phyloP scores from a whole-genome alignment of 2,113 vertebrate species.

The Nibea coibor region DNA sequence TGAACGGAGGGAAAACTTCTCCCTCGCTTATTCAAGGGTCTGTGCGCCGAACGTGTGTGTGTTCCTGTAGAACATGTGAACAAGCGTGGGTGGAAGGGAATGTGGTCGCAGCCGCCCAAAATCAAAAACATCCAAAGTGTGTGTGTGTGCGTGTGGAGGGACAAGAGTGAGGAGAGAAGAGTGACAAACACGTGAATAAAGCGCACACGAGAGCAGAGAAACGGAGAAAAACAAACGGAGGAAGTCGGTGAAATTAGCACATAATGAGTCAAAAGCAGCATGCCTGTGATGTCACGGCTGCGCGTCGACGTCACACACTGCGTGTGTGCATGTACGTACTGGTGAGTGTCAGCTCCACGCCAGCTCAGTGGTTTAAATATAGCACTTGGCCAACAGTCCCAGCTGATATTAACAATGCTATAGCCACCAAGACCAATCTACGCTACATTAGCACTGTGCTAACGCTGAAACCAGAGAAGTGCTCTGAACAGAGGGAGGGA shows the following conservation, averaged over 20 bases:
- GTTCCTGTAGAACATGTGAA: conserved; percentile 76
- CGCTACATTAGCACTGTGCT: conserved; percentile 57
- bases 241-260: conserved; percentile 11
- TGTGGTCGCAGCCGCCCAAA: conserved; percentile 73
- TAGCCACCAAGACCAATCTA: conserved; percentile 51
- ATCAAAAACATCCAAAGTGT: conserved; percentile 74
- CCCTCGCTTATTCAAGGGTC: conserved; percentile 39
- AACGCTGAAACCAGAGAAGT: conserved; percentile 68
- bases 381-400: conserved; percentile 67
- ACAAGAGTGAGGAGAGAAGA: conserved; percentile 33
- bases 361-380: conserved; percentile 76
- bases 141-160: conserved; percentile 23
- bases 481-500: conserved; percentile 41
- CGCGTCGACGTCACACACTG: conserved; percentile 61
- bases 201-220: not conserved
- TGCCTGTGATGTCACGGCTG: conserved; percentile 62
- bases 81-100: conserved; percentile 78
- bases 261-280: conserved; percentile 48
- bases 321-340: conserved; percentile 22
- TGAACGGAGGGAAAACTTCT: conserved; percentile 13
- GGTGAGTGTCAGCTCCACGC: conserved; percentile 53
- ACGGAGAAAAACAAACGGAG: conserved; percentile 3
- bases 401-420: conserved; percentile 73
- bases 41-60: conserved; percentile 45
- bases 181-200: not conserved